Percentiles rank a stretch among this genome's conserved stretches.
Conservation (phyloP, 2,113 vertebrate genomes). For the Okapia johnstoni region DNA sequence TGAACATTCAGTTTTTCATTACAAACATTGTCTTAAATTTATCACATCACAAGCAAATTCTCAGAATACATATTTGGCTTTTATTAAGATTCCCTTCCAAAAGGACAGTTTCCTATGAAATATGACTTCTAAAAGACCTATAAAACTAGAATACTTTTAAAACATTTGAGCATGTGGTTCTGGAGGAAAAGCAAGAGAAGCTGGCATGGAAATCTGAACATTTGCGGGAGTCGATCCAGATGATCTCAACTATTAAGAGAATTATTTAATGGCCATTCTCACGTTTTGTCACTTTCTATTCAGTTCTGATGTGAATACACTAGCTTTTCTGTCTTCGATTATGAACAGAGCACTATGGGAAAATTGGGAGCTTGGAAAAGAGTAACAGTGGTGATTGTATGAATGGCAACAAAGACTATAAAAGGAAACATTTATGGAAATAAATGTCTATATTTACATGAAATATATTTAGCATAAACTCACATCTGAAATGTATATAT, state of each 20-base stretch:
- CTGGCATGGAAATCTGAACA: not conserved
- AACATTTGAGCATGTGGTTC: not conserved
- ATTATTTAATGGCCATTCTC: not conserved
- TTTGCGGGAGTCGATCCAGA: not conserved
- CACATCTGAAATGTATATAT: constrained; percentile 39
- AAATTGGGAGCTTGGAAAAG: constrained; percentile 48
- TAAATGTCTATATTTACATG: constrained; percentile 33
- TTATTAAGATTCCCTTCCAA: not conserved
- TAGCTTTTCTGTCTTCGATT: constrained; percentile 17
- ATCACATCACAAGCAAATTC: not conserved
- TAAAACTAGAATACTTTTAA: not conserved
- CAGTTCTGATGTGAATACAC: not conserved
- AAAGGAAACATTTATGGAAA: constrained; percentile 44
- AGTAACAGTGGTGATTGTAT: not conserved
- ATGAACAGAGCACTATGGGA: not conserved
- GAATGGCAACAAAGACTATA: constrained; percentile 6
- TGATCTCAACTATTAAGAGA: constrained; percentile 20
- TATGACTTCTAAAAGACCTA: not conserved
- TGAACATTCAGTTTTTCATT: not conserved
- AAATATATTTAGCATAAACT: constrained; percentile 41
- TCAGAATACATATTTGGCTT: not conserved
- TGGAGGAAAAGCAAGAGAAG: constrained; percentile 32
- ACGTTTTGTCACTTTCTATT: not conserved
- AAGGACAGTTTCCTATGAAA: not conserved
- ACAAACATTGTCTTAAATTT: not conserved